phyloP scores from a whole-genome alignment of 1,140 invertebrate species.

The Nasonia longicornis region DNA sequence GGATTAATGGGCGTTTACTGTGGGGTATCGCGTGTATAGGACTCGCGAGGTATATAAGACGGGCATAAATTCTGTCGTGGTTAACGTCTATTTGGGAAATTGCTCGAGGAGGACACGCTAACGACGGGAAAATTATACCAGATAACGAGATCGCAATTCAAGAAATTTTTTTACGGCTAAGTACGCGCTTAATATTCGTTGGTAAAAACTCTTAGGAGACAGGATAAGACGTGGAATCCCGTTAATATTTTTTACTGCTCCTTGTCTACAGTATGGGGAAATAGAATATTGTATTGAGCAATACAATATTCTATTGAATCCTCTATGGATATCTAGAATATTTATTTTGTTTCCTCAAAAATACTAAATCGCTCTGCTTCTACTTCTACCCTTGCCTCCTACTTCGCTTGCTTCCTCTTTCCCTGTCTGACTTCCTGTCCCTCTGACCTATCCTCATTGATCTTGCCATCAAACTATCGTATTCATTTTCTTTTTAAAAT shows the following conservation, averaged over 20 bases:
- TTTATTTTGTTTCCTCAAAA: no score
- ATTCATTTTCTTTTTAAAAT: no score
- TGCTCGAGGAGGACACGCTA: neutral
- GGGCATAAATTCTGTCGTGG: neutral
- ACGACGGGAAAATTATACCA: conserved; percentile 31
- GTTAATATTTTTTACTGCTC: conserved; percentile 11
- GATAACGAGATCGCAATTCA: conserved; percentile 16
- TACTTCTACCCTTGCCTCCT: no score
- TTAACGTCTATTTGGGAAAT: conserved; percentile 15
- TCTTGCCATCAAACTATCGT: no score
- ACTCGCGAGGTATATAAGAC: neutral
- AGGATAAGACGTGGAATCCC: neutral
- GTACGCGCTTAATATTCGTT: neutral
- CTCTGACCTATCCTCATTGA: no score
- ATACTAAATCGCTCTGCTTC: no score
- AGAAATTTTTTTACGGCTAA: conserved; percentile 1
- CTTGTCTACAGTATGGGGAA: neutral
- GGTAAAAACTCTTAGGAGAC: neutral
- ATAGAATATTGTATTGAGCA: neutral
- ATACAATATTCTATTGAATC: neutral
- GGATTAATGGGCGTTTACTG: neutral
- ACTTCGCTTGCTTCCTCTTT: no score
- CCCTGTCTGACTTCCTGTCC: no score
- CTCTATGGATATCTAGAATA: no score
- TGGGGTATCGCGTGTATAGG: neutral